phyloP scores from a whole-genome alignment of 2,113 vertebrate genomes.

The Vidua chalybeata region DNA sequence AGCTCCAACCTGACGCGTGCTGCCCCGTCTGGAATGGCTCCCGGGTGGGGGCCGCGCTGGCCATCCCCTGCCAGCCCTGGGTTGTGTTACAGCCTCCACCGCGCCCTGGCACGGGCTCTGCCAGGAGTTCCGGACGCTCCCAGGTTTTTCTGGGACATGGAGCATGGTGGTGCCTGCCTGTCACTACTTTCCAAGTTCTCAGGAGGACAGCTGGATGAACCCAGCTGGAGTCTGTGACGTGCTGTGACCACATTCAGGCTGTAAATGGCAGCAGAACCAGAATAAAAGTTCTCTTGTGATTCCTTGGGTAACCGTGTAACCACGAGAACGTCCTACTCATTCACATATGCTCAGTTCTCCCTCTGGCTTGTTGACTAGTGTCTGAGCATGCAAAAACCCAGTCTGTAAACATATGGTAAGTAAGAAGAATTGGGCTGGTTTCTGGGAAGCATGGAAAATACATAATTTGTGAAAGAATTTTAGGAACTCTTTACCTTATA shows the following conservation, averaged over 20 bases:
- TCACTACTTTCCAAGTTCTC: not conserved
- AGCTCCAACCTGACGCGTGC: not conserved
- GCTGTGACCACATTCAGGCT: not conserved
- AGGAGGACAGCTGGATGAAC: not conserved
- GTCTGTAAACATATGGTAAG: not conserved
- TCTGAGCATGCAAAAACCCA: not conserved
- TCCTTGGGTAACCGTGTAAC: not conserved
- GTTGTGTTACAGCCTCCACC: not conserved
- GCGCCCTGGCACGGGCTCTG: not conserved
- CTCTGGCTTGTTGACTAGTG: not conserved
- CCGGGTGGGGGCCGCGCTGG: not conserved
- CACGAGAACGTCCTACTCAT: rapidly evolving
- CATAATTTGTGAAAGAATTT: not conserved
- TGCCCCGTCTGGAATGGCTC: not conserved
- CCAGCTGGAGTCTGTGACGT: not conserved
- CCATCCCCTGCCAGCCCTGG: not conserved
- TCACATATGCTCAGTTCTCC: not conserved
- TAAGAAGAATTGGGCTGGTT: not conserved
- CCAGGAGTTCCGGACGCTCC: not conserved
- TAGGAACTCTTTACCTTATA: not conserved
- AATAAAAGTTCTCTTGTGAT: not conserved
- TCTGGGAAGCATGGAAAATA: not conserved
- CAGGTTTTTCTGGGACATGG: not conserved
- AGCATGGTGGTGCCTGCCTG: not conserved
- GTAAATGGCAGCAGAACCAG: not conserved